A percentile compares a stretch with the other conserved stretches of the same genome.
Evolutionary conservation across 2,888 invertebrate genomes (phyloP).

Genomic region (Pocota personata): DNA sequence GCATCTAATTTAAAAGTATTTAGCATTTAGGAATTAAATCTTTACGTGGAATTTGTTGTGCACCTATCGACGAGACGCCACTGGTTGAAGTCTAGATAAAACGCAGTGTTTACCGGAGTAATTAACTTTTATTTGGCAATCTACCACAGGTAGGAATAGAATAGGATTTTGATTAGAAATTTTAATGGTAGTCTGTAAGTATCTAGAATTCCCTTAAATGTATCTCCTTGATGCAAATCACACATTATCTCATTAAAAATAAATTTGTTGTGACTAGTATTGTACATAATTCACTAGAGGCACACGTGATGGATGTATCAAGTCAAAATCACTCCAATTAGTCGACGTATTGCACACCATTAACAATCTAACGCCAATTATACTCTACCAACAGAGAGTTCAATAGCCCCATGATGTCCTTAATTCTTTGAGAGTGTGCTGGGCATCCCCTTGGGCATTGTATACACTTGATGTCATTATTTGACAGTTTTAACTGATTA

Average conservation of each 20-base stretch:
- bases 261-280: conserved; percentile 11
- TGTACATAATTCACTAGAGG: not conserved
- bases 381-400: not conserved
- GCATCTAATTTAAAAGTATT: too few species aligned
- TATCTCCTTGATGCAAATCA: not conserved
- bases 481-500: conserved; percentile 63
- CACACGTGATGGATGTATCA: conserved; percentile 9
- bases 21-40: too few species aligned
- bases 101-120: not conserved
- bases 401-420: conserved; percentile 30
- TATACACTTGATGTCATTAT: conserved; percentile 31
- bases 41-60: too few species aligned
- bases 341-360: conserved; percentile 36
- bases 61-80: too few species aligned
- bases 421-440: conserved; percentile 36
- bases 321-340: conserved; percentile 57
- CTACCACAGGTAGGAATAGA: too few species aligned
- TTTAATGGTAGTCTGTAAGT: too few species aligned
- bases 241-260: conserved; percentile 24
- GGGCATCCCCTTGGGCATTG: conserved; percentile 34
- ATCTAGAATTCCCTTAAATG: not conserved
- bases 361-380: conserved; percentile 59
- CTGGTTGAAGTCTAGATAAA: not conserved
- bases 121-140: not conserved
- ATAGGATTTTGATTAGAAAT: too few species aligned